Conservation (phyloP, 2,797 vertebrate species). For the Gephyroberyx darwinii region DNA sequence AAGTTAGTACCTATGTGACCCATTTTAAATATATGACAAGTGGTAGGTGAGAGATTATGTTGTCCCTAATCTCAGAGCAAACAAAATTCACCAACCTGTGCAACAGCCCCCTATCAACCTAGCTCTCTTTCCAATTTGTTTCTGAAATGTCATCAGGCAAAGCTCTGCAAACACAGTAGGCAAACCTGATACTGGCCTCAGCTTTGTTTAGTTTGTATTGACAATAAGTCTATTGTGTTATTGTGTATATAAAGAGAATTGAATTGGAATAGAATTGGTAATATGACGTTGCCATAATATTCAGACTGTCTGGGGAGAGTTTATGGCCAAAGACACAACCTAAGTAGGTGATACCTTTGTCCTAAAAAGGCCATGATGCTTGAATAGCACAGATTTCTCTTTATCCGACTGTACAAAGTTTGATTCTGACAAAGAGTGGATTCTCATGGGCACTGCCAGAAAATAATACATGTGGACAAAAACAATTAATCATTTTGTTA, state of each 20-base stretch:
- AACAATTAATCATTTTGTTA: background rate
- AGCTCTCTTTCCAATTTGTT: background rate
- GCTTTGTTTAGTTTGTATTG: background rate
- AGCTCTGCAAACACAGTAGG: background rate
- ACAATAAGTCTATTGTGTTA: background rate
- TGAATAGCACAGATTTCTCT: constrained; percentile 16
- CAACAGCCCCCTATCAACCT: background rate
- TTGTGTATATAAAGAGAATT: background rate
- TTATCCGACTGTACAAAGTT: background rate
- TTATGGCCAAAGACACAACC: background rate
- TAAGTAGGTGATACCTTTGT: constrained; percentile 18
- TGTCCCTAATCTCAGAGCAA: background rate
- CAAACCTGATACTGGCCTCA: background rate
- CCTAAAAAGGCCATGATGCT: background rate
- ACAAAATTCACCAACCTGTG: background rate
- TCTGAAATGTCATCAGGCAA: background rate
- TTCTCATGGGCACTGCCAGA: background rate
- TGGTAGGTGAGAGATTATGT: background rate
- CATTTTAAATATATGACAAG: background rate
- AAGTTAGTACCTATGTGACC: background rate
- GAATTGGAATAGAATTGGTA: background rate
- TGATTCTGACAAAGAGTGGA: background rate
- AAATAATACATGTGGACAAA: background rate
- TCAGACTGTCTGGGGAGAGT: background rate
- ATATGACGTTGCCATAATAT: background rate